These are phyloP conservation scores for Cryptosula pallasiana DNA, from an alignment of 2,888 invertebrate species.

Conservation along the genomic window DNA sequence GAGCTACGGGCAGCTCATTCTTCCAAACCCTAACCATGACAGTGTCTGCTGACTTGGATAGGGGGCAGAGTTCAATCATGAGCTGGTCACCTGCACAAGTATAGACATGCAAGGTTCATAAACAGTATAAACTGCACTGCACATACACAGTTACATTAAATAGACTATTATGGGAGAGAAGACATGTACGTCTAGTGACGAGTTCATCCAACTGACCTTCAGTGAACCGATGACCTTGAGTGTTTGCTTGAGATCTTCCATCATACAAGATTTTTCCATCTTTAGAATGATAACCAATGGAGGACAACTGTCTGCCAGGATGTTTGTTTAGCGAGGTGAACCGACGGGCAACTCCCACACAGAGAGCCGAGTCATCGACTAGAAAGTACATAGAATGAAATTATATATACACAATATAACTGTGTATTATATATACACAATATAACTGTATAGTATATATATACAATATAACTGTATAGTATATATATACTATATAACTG, in stretches of 20 bases:
- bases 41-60: not conserved
- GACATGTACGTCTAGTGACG: too few relatives aligned
- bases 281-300: conserved; percentile 42
- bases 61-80: conserved; percentile 8
- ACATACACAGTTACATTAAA: too few relatives aligned
- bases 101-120: not conserved
- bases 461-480: too few relatives aligned
- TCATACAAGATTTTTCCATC: conserved; percentile 42
- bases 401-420: too few relatives aligned
- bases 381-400: too few relatives aligned
- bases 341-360: conserved; percentile 37
- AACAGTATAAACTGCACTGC: too few relatives aligned
- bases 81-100: not conserved
- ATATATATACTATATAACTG: too few relatives aligned
- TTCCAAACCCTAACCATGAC: conserved; percentile 15
- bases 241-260: conserved; percentile 37
- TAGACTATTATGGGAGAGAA: too few relatives aligned
- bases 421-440: too few relatives aligned
- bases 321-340: conserved; percentile 36
- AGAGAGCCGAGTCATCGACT: conserved; percentile 43
- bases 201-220: too few relatives aligned
- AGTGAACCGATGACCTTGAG: conserved; percentile 38
- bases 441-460: too few relatives aligned
- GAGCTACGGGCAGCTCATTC: conserved; percentile 16
- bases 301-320: conserved; percentile 37